These are phyloP conservation scores for Maniola hyperantus DNA, from an alignment of 2,888 invertebrate genomes.

Conservation along the genomic window DNA sequence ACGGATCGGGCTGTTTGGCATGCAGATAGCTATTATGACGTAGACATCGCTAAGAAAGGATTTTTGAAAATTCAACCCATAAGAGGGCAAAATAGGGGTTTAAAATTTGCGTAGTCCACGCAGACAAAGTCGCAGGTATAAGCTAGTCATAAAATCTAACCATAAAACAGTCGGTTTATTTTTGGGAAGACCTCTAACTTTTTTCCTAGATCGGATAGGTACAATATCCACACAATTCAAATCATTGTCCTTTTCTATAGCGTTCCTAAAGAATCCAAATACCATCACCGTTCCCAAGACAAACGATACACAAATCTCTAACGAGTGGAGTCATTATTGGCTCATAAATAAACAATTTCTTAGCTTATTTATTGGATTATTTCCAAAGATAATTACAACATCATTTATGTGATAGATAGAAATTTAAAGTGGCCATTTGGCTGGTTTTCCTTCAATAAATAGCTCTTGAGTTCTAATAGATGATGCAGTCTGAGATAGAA, in stretches of 20 bases:
- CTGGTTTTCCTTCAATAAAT: background rate
- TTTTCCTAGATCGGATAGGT: background rate
- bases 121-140: too few relatives aligned
- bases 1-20: too few relatives aligned
- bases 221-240: background rate
- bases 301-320: constrained; percentile 47
- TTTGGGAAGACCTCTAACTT: too few relatives aligned
- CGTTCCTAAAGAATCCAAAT: constrained; percentile 21
- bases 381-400: background rate
- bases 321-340: constrained; percentile 40
- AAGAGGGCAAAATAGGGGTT: too few relatives aligned
- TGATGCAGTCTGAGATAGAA: background rate
- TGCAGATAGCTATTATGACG: too few relatives aligned
- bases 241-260: constrained; percentile 8
- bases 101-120: too few relatives aligned
- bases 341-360: constrained; percentile 44
- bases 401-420: background rate
- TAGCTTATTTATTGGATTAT: constrained; percentile 40
- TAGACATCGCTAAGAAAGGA: too few relatives aligned
- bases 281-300: constrained; percentile 26
- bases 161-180: too few relatives aligned
- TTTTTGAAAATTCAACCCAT: too few relatives aligned
- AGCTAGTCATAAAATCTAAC: too few relatives aligned
- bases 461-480: background rate
- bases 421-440: background rate